Percentiles rank a stretch among this genome's conserved stretches.
phyloP scores from a whole-genome alignment of 2,113 vertebrate genomes.

The Sardina pilchardus region DNA sequence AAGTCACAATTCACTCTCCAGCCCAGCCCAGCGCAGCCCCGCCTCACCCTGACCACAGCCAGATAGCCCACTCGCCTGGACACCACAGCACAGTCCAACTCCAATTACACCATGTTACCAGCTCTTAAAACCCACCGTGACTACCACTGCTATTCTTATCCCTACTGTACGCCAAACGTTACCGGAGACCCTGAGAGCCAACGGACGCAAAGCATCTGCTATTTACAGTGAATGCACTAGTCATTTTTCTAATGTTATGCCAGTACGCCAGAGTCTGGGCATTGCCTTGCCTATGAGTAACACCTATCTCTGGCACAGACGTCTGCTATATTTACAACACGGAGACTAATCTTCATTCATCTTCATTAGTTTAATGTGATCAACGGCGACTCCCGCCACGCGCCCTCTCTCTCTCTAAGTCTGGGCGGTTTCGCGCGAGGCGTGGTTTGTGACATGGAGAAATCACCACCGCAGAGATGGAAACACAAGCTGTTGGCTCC shows the following conservation, averaged over 20 bases:
- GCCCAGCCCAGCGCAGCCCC: too few species aligned
- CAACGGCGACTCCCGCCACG: too few species aligned
- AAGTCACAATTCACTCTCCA: not conserved
- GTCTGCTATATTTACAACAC: not conserved
- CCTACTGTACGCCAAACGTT: not conserved
- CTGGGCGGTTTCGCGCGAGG: not conserved
- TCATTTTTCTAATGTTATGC: not conserved
- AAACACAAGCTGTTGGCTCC: not conserved
- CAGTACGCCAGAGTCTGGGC: not conserved
- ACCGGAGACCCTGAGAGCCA: not conserved
- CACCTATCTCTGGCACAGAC: not conserved
- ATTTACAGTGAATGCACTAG: not conserved
- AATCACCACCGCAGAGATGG: not conserved
- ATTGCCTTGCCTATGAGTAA: not conserved
- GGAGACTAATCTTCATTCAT: too few species aligned
- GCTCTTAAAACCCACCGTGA: not conserved
- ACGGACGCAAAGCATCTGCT: not conserved
- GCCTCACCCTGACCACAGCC: not conserved
- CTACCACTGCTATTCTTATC: slow-evolving; percentile 16
- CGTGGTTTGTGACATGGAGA: not conserved
- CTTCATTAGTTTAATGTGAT: too few species aligned
- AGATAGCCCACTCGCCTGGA: not conserved
- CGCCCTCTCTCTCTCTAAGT: too few species aligned
- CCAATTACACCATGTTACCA: not conserved
- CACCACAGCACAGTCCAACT: not conserved